Evolutionary conservation across 2,888 invertebrate species (phyloP).

Genomic region (Patella caerulea): DNA sequence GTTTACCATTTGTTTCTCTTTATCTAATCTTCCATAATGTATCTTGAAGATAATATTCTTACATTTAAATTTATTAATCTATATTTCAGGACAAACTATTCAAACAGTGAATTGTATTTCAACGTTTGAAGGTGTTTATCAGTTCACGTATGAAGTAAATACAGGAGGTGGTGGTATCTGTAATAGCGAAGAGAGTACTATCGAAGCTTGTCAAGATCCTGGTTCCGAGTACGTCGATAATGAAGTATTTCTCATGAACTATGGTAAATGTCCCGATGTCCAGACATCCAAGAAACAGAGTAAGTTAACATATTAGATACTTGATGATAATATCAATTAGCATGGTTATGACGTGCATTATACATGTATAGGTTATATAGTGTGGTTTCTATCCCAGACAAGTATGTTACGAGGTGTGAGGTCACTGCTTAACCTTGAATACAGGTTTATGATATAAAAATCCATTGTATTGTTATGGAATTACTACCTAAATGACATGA

Average conservation of each 20-base stretch:
- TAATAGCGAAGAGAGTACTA: slow-evolving; percentile 86
- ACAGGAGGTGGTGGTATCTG: slow-evolving; percentile 75
- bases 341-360: too few relatives aligned
- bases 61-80: too few relatives aligned
- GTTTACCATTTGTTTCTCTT: too few relatives aligned
- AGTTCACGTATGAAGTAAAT: slow-evolving; percentile 68
- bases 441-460: too few relatives aligned
- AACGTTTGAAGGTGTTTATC: slow-evolving; percentile 70
- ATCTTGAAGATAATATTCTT: too few relatives aligned
- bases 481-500: too few relatives aligned
- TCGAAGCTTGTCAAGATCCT: slow-evolving; percentile 94
- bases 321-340: neutral
- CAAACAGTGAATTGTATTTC: slow-evolving; percentile 67
- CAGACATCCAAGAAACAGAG: slow-evolving; percentile 55
- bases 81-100: slow-evolving; percentile 49
- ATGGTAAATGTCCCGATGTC: slow-evolving; percentile 81
- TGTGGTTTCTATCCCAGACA: too few relatives aligned
- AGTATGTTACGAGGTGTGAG: too few relatives aligned
- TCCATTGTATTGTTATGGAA: too few relatives aligned
- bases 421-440: too few relatives aligned
- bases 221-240: slow-evolving; percentile 97
- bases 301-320: slow-evolving; percentile 41
- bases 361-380: too few relatives aligned
- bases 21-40: too few relatives aligned
- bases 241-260: slow-evolving; percentile 96